Evolutionary conservation across 2,797 vertebrate species (phyloP), one percentile per base, ranked within the genome.

Genomic region (Lacerta agilis): DNA sequence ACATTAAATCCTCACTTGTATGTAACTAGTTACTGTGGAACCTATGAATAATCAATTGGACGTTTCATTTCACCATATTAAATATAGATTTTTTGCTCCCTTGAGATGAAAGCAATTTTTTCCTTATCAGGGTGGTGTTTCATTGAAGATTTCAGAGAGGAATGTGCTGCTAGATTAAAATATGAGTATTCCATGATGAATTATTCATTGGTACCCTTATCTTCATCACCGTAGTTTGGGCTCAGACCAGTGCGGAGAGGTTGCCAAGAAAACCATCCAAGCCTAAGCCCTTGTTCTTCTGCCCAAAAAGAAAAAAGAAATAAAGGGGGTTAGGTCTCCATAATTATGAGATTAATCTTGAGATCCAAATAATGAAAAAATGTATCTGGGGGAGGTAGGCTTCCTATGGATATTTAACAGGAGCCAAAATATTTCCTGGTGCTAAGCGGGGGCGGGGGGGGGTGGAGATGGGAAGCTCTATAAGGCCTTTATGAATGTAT

Each of bases 61-160:
- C 90, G 49, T 88, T 87, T 78, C 81, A 82, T 88, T 92, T 92
- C 64, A 71, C 3, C 69, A 13, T 77, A 66, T 83, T 88, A 38
- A 88, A 82, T 83, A 45, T 7, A 77, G 23, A 49, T 58, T 20
- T 8, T 71, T 86, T 86, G 0, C 64, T 82, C 88, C 69, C 43
- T 84, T 61, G 55, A 86, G 86, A 7, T 67, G 77, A 91, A 90
- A 88, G 81, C 72, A 76, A 41, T 85, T 83, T 73, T 66, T 66
- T n/a, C 73, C 73, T 77, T 77, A 67, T 82, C 72, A 87, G 72
- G 55, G 82, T 82, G 55, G 71, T n/a, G n/a, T 72, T 87, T 66
- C 80, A 77, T 69, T 75, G 61, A 82, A 82, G 61, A 29, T 69
- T 49, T 67, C 73, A 83, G 61, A 83, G 25, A 77, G 61, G 41